These are phyloP conservation scores for Meleagris gallopavo DNA, from an alignment of 2,113 vertebrate genomes.

Conservation along the genomic window DNA sequence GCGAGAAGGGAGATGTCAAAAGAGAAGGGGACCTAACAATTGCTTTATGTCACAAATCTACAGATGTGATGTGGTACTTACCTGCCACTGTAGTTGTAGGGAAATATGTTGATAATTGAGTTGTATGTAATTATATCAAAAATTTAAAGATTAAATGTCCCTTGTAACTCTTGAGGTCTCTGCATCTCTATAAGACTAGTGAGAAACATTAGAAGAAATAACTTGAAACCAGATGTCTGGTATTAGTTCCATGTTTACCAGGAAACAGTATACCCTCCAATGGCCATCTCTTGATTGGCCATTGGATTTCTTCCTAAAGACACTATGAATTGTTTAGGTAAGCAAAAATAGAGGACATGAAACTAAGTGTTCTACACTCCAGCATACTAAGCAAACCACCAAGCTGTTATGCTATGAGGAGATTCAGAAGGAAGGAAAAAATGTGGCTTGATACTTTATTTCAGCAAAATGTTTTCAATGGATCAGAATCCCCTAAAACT, in stretches of 20 bases:
- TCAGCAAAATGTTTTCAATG: background rate
- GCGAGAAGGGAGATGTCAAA: background rate
- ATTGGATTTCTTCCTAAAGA: background rate
- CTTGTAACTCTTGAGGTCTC: fast-evolving
- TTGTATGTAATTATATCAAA: background rate
- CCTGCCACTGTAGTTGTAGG: background rate
- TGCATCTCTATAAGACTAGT: background rate
- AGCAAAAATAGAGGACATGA: background rate
- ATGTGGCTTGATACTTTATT: background rate
- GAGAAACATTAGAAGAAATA: background rate
- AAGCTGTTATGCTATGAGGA: background rate
- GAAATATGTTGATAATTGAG: background rate
- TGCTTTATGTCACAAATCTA: background rate
- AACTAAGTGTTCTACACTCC: background rate
- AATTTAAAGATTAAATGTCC: background rate
- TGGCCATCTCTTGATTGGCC: background rate
- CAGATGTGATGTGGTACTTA: background rate
- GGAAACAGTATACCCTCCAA: background rate
- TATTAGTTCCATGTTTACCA: background rate
- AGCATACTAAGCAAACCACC: background rate
- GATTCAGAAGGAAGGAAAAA: background rate
- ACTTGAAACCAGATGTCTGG: background rate
- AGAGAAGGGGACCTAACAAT: background rate
- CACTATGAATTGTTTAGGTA: background rate
- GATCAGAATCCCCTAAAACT: background rate